Percentiles rank a stretch among this genome's conserved stretches.
Conservation (phyloP, 1,140 invertebrate genomes). For the Drosophila ogumai region DNA sequence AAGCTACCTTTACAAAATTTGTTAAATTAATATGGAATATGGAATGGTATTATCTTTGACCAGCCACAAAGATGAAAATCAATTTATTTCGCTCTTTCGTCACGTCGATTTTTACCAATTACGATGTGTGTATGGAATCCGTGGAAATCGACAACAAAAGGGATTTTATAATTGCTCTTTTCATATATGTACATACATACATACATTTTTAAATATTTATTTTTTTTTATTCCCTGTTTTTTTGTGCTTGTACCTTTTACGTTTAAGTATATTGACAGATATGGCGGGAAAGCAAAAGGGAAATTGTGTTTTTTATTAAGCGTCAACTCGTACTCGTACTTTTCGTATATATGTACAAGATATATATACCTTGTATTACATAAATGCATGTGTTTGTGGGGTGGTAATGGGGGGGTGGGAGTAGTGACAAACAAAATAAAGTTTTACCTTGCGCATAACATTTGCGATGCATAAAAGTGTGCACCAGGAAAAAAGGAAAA, state of each 20-base stretch:
- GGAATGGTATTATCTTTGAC: constrained; percentile 7
- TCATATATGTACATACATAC: background rate
- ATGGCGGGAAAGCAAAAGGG: background rate
- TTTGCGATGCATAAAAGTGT: constrained; percentile 42
- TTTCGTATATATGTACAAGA: background rate
- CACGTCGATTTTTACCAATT: constrained; percentile 33
- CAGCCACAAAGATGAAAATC: constrained; percentile 33
- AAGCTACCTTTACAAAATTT: background rate
- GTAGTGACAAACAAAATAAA: constrained; percentile 40
- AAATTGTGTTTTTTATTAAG: constrained; percentile 39
- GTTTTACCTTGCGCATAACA: constrained; percentile 49
- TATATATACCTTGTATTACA: constrained; percentile 10
- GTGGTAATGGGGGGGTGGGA: background rate
- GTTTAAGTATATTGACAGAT: constrained; percentile 48
- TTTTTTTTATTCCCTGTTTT: background rate
- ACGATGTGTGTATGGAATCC: constrained; percentile 19
- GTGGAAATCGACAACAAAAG: constrained; percentile 45
- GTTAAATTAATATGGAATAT: background rate
- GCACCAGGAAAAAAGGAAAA: constrained; percentile 21
- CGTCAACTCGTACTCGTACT: constrained; percentile 16
- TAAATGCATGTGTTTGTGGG: background rate
- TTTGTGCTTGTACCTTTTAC: background rate
- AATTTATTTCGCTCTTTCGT: constrained; percentile 47
- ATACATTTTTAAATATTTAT: background rate
- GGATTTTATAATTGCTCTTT: constrained; percentile 52